These are phyloP conservation scores for Mylabris sibirica DNA, from an alignment of 2,888 invertebrate genomes.

Conservation along the genomic window DNA sequence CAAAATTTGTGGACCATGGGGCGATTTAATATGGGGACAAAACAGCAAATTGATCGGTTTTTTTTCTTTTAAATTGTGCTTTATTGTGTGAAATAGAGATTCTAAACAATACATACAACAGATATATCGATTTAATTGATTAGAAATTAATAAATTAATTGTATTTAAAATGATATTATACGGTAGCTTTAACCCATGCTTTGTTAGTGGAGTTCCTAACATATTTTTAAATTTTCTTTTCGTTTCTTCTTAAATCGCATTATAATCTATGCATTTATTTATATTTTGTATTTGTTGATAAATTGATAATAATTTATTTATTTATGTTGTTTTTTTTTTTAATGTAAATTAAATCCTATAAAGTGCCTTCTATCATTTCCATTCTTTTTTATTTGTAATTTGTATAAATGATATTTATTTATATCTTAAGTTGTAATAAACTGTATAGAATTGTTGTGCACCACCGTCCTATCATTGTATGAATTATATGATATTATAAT, in stretches of 20 bases:
- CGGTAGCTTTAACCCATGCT: conserved; percentile 45
- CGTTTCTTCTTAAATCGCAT: conserved; percentile 15
- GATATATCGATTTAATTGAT: neutral
- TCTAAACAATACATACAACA: neutral
- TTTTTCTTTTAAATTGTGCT: conserved; percentile 29
- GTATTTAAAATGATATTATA: conserved; percentile 41
- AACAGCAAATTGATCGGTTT: conserved; percentile 8
- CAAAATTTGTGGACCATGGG: conserved; percentile 27
- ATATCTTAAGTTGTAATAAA: conserved; percentile 42
- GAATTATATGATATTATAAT: conserved; percentile 45
- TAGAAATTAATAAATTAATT: conserved; percentile 18
- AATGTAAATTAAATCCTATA: conserved; percentile 35
- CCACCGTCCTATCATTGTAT: conserved; percentile 44
- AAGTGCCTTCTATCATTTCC: conserved; percentile 45
- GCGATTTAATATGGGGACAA: conserved; percentile 14
- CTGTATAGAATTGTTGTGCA: conserved; percentile 41
- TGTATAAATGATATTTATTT: conserved; percentile 38
- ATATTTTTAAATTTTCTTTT: conserved; percentile 24
- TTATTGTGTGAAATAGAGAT: conserved; percentile 8
- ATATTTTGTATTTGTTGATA: conserved; percentile 31
- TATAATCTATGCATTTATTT: conserved; percentile 13
- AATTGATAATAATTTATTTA: conserved; percentile 36
- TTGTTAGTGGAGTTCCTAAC: conserved; percentile 42
- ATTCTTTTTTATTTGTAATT: conserved; percentile 16
- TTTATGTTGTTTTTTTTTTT: conserved; percentile 34